phyloP scores from a whole-genome alignment of 2,113 vertebrate species.

The Petrocephalus zakoni region DNA sequence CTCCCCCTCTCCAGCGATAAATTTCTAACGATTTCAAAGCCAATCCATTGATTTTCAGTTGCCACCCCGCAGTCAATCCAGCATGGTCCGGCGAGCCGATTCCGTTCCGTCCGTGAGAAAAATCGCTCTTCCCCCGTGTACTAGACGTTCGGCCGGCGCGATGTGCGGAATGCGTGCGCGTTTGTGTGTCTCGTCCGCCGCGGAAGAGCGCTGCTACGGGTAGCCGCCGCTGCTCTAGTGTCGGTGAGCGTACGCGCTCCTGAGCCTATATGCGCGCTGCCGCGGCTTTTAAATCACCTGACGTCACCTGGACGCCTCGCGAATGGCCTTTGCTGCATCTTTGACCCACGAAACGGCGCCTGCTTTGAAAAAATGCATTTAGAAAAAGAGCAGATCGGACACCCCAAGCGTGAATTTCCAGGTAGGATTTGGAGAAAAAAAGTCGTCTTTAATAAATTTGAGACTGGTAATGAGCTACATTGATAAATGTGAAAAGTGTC shows the following conservation, averaged over 20 bases:
- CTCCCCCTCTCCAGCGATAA: slow-evolving; percentile 48
- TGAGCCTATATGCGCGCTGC: slow-evolving; percentile 43
- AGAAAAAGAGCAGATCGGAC: background rate
- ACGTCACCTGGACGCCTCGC: slow-evolving; percentile 9
- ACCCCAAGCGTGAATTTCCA: background rate
- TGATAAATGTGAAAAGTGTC: background rate
- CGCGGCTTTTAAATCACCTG: slow-evolving; percentile 19
- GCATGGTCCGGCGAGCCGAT: slow-evolving; percentile 36
- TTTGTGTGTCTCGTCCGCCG: slow-evolving; percentile 52
- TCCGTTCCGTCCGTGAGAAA: slow-evolving; percentile 27
- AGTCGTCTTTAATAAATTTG: background rate
- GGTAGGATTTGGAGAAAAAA: background rate
- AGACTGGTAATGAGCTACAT: background rate
- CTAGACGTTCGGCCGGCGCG: slow-evolving; percentile 32
- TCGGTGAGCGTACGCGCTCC: slow-evolving; percentile 47
- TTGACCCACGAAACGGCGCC: background rate
- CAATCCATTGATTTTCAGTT: slow-evolving; percentile 65
- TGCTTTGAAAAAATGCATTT: background rate
- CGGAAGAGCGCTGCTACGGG: slow-evolving; percentile 59
- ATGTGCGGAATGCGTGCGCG: slow-evolving; percentile 42
- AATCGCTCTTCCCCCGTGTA: slow-evolving; percentile 24
- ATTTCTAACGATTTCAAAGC: slow-evolving; percentile 57
- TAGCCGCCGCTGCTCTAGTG: slow-evolving; percentile 46
- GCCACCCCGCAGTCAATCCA: slow-evolving; percentile 49
- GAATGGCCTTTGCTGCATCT: slow-evolving; percentile 9